Evolutionary conservation across 2,797 vertebrate species (phyloP), one percentile per base, ranked within the genome.

Genomic region (Takifugu ocellatus): DNA sequence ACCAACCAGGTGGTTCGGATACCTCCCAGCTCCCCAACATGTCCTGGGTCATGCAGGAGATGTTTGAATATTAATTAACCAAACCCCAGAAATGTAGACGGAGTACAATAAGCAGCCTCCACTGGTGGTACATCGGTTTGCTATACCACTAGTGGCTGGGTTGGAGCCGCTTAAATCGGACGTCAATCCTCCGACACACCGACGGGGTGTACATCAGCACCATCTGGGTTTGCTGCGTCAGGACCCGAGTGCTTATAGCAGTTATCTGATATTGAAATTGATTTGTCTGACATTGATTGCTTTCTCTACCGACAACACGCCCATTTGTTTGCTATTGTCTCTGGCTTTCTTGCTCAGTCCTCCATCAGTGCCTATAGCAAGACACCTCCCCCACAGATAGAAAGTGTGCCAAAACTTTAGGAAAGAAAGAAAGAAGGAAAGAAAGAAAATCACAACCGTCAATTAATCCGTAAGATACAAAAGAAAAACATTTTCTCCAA

Each of bases 201-300:
- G 25, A 54, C 39, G 31, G 44, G 31, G 29, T 53, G 54, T 64
- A 61, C 59, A 66, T 70, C 60, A 51, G 49, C 63, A 48, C 49
- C 4, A 39, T 68, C 60, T 21, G 16, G 33, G 49, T 51, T 60
- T 6, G 9, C 59, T 67, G 61, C 47, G 59, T 52, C 54, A 53
- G 47, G 44, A 29, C 73, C 67, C 3, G 10, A 62, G 66, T 68
- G 62, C 42, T 29, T 29, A 55, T 47, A 65, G 63, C 61, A 75
- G 56, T 75, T 80, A 66, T 54, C 65, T 62, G 74, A 69, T 84
- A 81, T 79, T 79, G 54, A 75, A 84, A 87, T 81, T 77, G 84
- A 84, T 86, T 81, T 2, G 56, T 82, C 70, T 73, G 50, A 60
- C 77, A 81, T 61, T 77, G 75, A 83, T 71, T 81, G 63, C 61